A percentile compares a stretch with the other conserved stretches of the same genome.
These are phyloP conservation scores for Teinopalpus imperialis DNA, from an alignment of 2,888 invertebrate genomes.

Conservation along the genomic window DNA sequence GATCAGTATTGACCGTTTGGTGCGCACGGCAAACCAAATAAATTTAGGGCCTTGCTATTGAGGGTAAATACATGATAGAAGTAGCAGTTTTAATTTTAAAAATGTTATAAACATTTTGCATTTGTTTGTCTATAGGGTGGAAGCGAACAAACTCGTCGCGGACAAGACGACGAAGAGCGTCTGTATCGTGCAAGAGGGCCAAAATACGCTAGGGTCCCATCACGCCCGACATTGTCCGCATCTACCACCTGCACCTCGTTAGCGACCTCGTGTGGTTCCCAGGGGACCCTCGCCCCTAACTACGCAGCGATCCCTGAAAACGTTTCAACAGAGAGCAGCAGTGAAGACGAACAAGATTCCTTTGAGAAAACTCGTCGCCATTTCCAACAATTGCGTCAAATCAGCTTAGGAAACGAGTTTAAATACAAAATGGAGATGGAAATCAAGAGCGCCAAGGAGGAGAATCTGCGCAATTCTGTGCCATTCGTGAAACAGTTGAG, in stretches of 20 bases:
- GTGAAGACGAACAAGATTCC: conserved; percentile 78
- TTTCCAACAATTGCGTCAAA: conserved; percentile 83
- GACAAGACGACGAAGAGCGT: conserved; percentile 72
- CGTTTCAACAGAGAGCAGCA: conserved; percentile 71
- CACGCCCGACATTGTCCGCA: conserved; percentile 76
- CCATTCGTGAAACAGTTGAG: conserved; percentile 84
- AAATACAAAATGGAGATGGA: conserved; percentile 85
- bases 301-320: conserved; percentile 70
- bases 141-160: conserved; percentile 66
- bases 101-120: conserved; percentile 25
- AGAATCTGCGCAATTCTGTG: conserved; percentile 82
- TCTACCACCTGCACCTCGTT: conserved; percentile 84
- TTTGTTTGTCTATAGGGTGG: conserved; percentile 60
- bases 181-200: conserved; percentile 65
- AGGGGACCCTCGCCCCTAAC: conserved; percentile 69
- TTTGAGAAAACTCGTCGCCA: conserved; percentile 81
- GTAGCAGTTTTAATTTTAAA: conserved; percentile 13
- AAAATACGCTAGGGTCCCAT: conserved; percentile 75
- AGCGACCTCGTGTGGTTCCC: conserved; percentile 76
- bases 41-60: conserved; percentile 17
- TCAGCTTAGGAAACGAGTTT: conserved; percentile 84
- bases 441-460: conserved; percentile 82
- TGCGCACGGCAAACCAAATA: conserved; percentile 36
- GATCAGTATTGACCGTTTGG: conserved; percentile 59
- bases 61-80: conserved; percentile 15